Evolutionary conservation across 1,140 invertebrate species (phyloP), one percentile per base, ranked within the genome.

Genomic region (Heliconius hermathena): DNA sequence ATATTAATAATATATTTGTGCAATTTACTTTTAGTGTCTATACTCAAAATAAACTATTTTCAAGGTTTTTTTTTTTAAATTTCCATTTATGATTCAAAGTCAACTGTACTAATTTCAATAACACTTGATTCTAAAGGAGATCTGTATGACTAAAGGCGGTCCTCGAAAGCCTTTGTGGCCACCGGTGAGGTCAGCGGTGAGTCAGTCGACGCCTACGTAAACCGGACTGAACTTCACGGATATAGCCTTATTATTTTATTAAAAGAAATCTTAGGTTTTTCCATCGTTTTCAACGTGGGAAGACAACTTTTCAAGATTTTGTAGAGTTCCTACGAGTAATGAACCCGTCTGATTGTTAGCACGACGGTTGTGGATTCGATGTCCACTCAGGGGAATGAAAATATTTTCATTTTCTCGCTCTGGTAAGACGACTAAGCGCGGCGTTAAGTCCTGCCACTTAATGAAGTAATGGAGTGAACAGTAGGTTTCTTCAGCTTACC

Each of bases 151-250:
- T 76, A 41, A 66, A 66, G 74, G 66, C 74, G 75, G 70, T 76
- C 78, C 78, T 76, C 74, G 78, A 79, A 76, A 79, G 78, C 78
- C 78, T 79, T 54, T 76, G 78, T 79, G 78, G 54, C 66, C 49
- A 74, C 57, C 57, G 41, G 52, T 82, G 77, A 82, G 73, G 71
- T 79, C 77, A 82, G 74, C 71, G 6, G 57, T 82, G 81, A 82
- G 74, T 82, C 81, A 82, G 72, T 72, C n/a, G 26, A 49, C 80
- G 70, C 80, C 80, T 41, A 81, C 80, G 52, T 57, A 36, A 79
- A 74, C 81, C 81, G 81, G 81, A 82, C 74, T 78, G 49, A 57
- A 38, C 38, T 71, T 72, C 41, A 57, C 66, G 78, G 74, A 79
- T 79, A 74, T 79, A 66, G 60, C 60, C 22, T 66, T 66, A 66